Conservation (phyloP, 2,888 invertebrate species). For the Sphinx pinastri region DNA sequence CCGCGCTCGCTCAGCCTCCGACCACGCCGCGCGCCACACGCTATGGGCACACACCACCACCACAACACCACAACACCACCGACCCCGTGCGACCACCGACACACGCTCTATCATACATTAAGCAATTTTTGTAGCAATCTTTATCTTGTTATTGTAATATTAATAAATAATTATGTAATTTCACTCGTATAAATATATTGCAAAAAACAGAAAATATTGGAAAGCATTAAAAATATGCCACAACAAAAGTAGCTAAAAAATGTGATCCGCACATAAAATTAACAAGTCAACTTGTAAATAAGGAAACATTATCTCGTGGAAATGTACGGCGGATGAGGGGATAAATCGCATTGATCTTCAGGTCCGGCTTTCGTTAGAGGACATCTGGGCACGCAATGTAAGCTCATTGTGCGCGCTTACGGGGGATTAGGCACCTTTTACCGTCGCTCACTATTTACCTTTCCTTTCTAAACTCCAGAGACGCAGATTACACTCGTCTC, state of each 20-base stretch:
- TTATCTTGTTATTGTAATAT: no score
- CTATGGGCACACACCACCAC: slow-evolving; percentile 1
- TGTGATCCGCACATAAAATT: slow-evolving; percentile 38
- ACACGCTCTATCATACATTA: no score
- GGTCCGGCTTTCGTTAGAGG: slow-evolving; percentile 67
- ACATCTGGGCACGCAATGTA: slow-evolving; percentile 67
- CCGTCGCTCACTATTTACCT: slow-evolving; percentile 74
- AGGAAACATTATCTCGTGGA: slow-evolving; percentile 61
- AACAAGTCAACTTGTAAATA: slow-evolving; percentile 51
- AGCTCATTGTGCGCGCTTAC: slow-evolving; percentile 75
- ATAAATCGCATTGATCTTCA: slow-evolving; percentile 74
- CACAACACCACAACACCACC: slow-evolving; percentile 37
- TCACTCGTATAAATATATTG: no score
- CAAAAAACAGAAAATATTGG: no score
- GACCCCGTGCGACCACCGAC: slow-evolving; percentile 36
- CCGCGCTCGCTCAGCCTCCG: slow-evolving; percentile 72
- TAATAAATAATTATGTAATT: no score
- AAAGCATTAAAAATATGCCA: no score
- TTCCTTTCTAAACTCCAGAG: slow-evolving; percentile 49
- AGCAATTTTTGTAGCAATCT: no score
- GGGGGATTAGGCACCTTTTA: slow-evolving; percentile 78
- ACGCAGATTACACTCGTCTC: slow-evolving; percentile 56
- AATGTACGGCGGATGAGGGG: slow-evolving; percentile 54
- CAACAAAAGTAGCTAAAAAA: no score
- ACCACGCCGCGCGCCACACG: slow-evolving; percentile 36